Conservation (phyloP, 2,888 invertebrate genomes). For the Drosophila kuntzei region DNA sequence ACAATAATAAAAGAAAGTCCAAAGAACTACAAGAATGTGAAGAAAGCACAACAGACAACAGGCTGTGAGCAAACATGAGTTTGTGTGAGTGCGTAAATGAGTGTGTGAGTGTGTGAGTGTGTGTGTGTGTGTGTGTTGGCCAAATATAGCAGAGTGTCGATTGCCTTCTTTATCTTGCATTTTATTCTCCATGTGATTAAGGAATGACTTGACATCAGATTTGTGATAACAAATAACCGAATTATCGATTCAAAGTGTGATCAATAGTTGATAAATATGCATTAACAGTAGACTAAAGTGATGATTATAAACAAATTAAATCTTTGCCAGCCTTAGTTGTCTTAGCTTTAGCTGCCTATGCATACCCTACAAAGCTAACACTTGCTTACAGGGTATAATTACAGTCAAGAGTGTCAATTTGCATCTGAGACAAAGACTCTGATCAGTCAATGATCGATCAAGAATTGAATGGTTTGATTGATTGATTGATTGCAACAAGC, state of each 20-base stretch:
- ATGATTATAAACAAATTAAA: neutral
- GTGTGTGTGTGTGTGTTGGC: slow-evolving; percentile 7
- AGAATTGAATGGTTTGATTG: neutral
- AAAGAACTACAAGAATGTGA: slow-evolving; percentile 30
- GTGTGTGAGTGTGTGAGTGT: slow-evolving; percentile 2
- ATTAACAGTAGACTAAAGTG: neutral
- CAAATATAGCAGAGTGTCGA: neutral
- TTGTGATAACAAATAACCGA: neutral
- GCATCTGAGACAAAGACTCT: neutral
- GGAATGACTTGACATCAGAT: neutral
- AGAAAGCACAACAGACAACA: slow-evolving; percentile 18
- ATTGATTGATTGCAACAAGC: neutral
- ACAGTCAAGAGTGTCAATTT: no score
- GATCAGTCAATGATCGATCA: neutral
- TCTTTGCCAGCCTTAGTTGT: no score
- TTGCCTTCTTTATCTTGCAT: neutral
- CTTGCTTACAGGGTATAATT: neutral
- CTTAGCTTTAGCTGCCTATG: neutral
- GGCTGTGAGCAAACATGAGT: neutral
- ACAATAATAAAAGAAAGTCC: slow-evolving; percentile 45
- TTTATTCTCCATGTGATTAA: neutral
- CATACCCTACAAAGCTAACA: neutral
- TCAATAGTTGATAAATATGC: neutral
- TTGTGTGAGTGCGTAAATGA: neutral
- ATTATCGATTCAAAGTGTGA: neutral